Conservation (phyloP, 2,888 invertebrate species). For the Agonopterix subpropinquella region DNA sequence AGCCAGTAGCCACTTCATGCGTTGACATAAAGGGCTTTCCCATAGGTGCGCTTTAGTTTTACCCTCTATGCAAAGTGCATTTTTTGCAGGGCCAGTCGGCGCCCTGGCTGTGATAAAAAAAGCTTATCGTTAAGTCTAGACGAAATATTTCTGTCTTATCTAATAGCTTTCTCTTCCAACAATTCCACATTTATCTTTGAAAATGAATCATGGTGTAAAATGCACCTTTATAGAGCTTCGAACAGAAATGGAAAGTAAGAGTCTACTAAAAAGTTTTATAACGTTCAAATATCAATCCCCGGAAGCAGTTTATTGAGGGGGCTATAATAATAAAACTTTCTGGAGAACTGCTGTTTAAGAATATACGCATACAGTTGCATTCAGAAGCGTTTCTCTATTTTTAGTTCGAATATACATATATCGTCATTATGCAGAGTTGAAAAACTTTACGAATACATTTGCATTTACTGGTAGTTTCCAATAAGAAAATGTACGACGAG, state of each 20-base stretch:
- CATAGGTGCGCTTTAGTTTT: not conserved
- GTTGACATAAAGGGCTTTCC: not conserved
- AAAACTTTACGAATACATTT: no score
- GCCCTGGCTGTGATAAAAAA: conserved; percentile 13
- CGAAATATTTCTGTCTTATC: no score
- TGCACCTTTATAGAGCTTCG: no score
- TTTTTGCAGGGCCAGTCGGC: conserved; percentile 13
- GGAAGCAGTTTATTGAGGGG: conserved; percentile 38
- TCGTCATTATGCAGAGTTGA: no score
- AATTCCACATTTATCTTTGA: no score
- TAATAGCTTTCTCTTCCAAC: no score
- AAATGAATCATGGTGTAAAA: no score
- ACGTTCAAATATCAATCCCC: conserved; percentile 26
- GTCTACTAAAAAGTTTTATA: conserved; percentile 19
- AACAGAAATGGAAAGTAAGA: not conserved
- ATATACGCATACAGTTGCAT: conserved; percentile 9
- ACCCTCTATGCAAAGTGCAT: conserved; percentile 8
- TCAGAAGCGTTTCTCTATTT: not conserved
- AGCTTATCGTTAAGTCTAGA: no score
- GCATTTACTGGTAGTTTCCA: no score
- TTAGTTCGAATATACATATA: not conserved
- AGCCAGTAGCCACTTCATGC: not conserved
- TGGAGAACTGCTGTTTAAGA: conserved; percentile 11
- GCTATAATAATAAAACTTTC: conserved; percentile 30
- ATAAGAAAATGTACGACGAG: no score